Conservation (phyloP, 2,888 invertebrate genomes). For the Odontocerum albicorne region DNA sequence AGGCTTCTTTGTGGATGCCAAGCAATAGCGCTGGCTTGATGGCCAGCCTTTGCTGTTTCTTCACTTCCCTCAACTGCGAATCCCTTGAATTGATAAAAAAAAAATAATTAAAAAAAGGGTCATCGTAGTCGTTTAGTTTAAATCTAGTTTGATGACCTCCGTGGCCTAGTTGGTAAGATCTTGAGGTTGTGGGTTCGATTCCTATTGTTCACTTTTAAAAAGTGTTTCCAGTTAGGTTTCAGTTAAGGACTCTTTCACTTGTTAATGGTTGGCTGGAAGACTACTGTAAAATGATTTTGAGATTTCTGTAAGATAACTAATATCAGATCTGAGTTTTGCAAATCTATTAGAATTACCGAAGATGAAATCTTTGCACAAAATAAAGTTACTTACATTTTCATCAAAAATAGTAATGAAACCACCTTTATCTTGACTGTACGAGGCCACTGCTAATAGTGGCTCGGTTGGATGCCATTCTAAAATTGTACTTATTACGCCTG, state of each 20-base stretch:
- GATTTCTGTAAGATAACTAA: too few relatives aligned
- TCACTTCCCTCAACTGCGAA: constrained; percentile 74
- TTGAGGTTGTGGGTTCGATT: too few relatives aligned
- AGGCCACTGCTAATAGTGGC: constrained; percentile 81
- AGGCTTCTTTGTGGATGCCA: constrained; percentile 90
- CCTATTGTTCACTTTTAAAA: too few relatives aligned
- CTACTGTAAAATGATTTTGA: too few relatives aligned
- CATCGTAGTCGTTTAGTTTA: too few relatives aligned
- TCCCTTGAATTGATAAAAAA: constrained; percentile 57
- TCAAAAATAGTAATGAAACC: constrained; percentile 87
- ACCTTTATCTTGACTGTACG: constrained; percentile 85
- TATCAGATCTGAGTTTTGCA: too few relatives aligned
- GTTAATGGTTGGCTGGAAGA: too few relatives aligned
- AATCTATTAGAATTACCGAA: background rate
- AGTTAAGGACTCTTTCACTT: too few relatives aligned
- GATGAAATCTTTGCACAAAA: background rate
- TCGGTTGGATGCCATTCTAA: constrained; percentile 82
- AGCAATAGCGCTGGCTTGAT: constrained; percentile 77
- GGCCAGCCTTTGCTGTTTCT: constrained; percentile 72
- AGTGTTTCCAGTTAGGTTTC: too few relatives aligned
- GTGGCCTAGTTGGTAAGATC: too few relatives aligned
- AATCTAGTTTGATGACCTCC: too few relatives aligned
- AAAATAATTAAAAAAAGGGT: too few relatives aligned
- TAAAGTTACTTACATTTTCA: constrained; percentile 66
- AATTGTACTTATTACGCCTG: constrained; percentile 76